phyloP scores from a whole-genome alignment of 2,113 vertebrate genomes.

The Tylochromis polylepis region DNA sequence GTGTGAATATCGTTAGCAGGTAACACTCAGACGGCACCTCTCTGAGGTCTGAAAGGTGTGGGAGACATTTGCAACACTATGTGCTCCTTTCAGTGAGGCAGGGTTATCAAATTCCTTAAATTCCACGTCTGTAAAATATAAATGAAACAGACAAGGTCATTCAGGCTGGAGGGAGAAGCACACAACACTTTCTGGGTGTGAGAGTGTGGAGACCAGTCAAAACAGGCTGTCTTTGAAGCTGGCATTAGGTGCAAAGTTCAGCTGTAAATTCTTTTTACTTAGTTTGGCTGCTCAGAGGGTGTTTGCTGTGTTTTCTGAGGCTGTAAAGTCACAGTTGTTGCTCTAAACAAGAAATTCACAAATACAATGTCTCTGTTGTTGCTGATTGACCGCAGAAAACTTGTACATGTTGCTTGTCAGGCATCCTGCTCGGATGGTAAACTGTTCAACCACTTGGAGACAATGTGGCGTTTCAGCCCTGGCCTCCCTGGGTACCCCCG shows the following conservation, averaged over 20 bases:
- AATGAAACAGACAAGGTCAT: not conserved
- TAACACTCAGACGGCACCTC: not conserved
- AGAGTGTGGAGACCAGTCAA: not conserved
- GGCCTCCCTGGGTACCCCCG: slow-evolving; percentile 92
- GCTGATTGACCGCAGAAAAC: not conserved
- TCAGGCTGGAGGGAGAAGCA: not conserved
- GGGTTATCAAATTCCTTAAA: not conserved
- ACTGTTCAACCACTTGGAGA: slow-evolving; percentile 93
- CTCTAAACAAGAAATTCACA: not conserved
- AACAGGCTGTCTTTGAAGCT: not conserved
- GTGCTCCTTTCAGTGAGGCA: not conserved
- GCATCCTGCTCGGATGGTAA: slow-evolving; percentile 90
- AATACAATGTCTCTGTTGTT: not conserved
- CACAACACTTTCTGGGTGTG: not conserved
- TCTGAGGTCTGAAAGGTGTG: not conserved
- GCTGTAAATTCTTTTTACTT: not conserved
- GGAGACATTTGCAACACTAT: not conserved
- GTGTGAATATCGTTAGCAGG: not conserved
- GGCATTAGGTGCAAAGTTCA: not conserved
- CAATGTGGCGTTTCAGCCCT: slow-evolving; percentile 91
- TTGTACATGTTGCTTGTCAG: slow-evolving; percentile 58
- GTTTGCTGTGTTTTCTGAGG: not conserved
- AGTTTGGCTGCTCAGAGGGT: not conserved
- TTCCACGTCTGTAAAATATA: not conserved
- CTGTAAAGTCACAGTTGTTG: not conserved